These are phyloP conservation scores for Baryphthengus martii DNA, from an alignment of 2,113 vertebrate species.

Conservation along the genomic window DNA sequence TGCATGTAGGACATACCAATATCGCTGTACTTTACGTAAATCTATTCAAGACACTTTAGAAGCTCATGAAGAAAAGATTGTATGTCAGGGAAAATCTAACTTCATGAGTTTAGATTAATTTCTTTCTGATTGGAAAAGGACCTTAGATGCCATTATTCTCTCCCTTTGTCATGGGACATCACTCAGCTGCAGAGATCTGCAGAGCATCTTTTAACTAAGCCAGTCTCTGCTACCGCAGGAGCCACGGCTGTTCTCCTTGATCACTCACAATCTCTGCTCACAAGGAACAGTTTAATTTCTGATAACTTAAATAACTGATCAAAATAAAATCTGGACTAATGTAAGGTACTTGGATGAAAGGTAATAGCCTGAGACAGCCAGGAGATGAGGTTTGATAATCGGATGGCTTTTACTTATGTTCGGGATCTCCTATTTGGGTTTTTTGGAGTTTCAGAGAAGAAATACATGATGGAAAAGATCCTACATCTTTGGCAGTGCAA, in stretches of 20 bases:
- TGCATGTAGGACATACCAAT: background rate
- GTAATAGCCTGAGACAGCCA: background rate
- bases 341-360: background rate
- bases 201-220: background rate
- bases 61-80: background rate
- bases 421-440: background rate
- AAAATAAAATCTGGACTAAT: background rate
- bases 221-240: background rate
- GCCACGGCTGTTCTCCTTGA: background rate
- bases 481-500: background rate
- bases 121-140: background rate
- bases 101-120: background rate
- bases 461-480: background rate
- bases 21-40: background rate
- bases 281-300: background rate
- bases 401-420: background rate
- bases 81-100: constrained; percentile 1
- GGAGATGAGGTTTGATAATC: background rate
- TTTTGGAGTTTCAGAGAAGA: background rate
- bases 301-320: background rate
- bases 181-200: background rate
- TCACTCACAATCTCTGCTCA: background rate
- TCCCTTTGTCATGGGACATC: background rate
- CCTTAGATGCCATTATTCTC: background rate
- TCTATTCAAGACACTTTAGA: background rate